These are phyloP conservation scores for Leucania comma DNA, from an alignment of 2,888 invertebrate genomes.

Conservation along the genomic window DNA sequence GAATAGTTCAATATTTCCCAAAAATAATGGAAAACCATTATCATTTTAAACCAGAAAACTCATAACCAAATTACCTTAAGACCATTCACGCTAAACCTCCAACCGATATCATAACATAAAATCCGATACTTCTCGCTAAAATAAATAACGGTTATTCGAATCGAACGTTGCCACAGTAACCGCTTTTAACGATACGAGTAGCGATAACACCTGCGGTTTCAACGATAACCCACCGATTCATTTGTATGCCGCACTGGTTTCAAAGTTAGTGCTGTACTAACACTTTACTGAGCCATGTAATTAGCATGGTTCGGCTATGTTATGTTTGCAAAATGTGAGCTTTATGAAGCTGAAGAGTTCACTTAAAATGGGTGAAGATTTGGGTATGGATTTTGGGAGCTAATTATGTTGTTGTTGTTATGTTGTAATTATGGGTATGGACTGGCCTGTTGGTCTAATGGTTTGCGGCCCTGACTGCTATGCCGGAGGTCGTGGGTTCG, in stretches of 20 bases:
- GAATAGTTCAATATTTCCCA: not conserved
- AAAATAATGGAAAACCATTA: conserved; percentile 18
- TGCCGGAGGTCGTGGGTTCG: too few species aligned
- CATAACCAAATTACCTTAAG: conserved; percentile 30
- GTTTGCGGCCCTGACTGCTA: too few species aligned
- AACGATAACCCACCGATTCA: conserved; percentile 63
- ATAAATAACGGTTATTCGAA: conserved; percentile 73
- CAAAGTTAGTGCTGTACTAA: conserved; percentile 62
- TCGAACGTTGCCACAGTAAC: conserved; percentile 64
- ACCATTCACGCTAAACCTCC: conserved; percentile 34
- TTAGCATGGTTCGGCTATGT: conserved; percentile 60
- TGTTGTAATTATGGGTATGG: too few species aligned
- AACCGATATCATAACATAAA: conserved; percentile 50
- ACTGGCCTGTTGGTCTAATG: too few species aligned
- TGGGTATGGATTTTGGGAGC: not conserved
- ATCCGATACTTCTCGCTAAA: conserved; percentile 53
- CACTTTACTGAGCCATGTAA: conserved; percentile 65
- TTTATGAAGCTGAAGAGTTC: conserved; percentile 28
- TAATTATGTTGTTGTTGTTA: not conserved
- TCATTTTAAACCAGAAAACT: conserved; percentile 22
- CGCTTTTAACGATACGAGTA: conserved; percentile 70
- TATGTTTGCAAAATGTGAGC: conserved; percentile 42
- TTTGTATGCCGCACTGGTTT: conserved; percentile 63
- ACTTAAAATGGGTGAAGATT: conserved; percentile 20
- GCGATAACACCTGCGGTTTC: conserved; percentile 73